Conservation (phyloP, 2,797 vertebrate species). For the Urosaurus nigricauda region DNA sequence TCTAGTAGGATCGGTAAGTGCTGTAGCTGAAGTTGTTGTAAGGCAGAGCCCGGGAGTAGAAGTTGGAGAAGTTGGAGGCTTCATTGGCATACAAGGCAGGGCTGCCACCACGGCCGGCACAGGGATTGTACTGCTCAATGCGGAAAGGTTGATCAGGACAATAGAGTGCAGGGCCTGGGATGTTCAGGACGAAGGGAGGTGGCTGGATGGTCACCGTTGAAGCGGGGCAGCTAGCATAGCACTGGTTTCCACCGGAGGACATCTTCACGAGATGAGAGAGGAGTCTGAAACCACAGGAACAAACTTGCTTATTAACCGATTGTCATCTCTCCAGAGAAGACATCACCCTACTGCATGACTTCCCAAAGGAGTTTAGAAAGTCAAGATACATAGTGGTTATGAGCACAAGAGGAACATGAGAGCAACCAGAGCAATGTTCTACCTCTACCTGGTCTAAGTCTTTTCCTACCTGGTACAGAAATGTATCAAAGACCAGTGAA, state of each 20-base stretch:
- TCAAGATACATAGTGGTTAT: not conserved
- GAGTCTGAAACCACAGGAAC: conserved; percentile 9
- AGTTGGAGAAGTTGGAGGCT: not conserved
- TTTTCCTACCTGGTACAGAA: too few species aligned
- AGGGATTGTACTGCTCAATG: conserved; percentile 37
- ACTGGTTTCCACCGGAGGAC: not conserved
- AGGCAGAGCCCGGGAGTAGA: conserved; percentile 27
- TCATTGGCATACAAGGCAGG: not conserved
- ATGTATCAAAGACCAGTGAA: too few species aligned
- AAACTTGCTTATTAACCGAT: too few species aligned
- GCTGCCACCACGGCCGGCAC: not conserved
- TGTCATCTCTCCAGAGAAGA: not conserved
- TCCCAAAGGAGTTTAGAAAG: not conserved
- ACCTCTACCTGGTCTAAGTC: too few species aligned
- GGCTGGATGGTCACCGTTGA: conserved; percentile 44
- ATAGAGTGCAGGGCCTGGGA: conserved; percentile 37
- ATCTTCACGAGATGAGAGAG: not conserved
- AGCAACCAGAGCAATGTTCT: too few species aligned
- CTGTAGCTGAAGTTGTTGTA: not conserved
- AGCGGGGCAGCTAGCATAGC: conserved; percentile 28
- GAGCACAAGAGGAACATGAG: not conserved
- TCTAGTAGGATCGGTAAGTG: conserved; percentile 13
- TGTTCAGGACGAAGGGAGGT: conserved; percentile 34
- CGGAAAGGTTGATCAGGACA: conserved; percentile 27
- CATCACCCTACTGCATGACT: too few species aligned